Percentiles rank a stretch among this genome's conserved stretches.
Conservation (phyloP, 2,113 vertebrate genomes). For the Tragelaphus strepsiceros region DNA sequence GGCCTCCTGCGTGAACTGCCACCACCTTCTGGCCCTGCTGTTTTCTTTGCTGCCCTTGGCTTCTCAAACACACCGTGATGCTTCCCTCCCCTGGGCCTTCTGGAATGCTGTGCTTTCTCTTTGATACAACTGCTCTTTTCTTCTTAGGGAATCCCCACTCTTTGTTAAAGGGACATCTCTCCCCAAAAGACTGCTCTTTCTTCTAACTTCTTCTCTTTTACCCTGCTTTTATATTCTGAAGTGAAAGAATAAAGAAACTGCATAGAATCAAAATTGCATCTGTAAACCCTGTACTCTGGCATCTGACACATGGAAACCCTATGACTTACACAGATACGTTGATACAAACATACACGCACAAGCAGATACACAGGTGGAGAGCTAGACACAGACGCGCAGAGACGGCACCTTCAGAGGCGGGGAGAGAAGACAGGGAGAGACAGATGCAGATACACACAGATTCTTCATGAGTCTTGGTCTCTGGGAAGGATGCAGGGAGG, state of each 20-base stretch:
- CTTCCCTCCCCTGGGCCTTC: not conserved
- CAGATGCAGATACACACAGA: accelerated
- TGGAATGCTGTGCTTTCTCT: not conserved
- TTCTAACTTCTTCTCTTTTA: not conserved
- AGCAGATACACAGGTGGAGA: no score
- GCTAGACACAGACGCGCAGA: accelerated
- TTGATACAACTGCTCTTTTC: not conserved
- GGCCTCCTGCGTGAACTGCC: not conserved
- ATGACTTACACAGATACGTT: not conserved
- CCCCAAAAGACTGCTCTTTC: not conserved
- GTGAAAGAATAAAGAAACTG: not conserved
- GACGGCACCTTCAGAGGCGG: accelerated
- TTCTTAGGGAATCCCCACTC: not conserved
- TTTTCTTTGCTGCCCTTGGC: not conserved
- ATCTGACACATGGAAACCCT: accelerated
- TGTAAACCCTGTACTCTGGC: not conserved
- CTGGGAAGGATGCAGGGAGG: not conserved
- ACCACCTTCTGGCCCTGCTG: not conserved
- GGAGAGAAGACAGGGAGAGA: not conserved
- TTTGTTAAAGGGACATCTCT: not conserved
- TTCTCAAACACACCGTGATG: not conserved
- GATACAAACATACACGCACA: accelerated
- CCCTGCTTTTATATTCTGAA: not conserved
- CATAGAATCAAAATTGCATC: no score
- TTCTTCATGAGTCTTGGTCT: not conserved